Conservation (phyloP, 1,140 invertebrate genomes). For the Sinonovacula constricta region DNA sequence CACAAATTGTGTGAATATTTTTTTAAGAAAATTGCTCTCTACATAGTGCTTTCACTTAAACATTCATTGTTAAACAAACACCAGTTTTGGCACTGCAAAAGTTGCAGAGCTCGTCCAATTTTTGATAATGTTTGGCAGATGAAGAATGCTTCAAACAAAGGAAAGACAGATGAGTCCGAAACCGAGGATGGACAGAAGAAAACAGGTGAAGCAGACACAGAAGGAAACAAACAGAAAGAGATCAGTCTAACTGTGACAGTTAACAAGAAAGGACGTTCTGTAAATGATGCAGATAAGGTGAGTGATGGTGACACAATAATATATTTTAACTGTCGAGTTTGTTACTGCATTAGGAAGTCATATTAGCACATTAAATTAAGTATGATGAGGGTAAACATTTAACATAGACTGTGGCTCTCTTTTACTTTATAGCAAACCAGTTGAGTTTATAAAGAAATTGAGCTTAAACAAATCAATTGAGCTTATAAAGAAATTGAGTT, state of each 20-base stretch:
- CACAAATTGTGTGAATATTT: too few relatives aligned
- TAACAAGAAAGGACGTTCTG: constrained; percentile 51
- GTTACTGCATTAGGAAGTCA: background rate
- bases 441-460: background rate
- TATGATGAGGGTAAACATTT: too few relatives aligned
- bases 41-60: too few relatives aligned
- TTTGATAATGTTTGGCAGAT: too few relatives aligned
- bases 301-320: background rate
- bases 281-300: constrained; percentile 46
- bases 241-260: constrained; percentile 44
- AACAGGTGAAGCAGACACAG: background rate
- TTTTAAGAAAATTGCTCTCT: too few relatives aligned
- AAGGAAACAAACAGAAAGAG: constrained; percentile 5
- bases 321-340: background rate
- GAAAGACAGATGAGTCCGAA: too few relatives aligned
- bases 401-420: background rate
- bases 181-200: constrained; percentile 2
- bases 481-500: too few relatives aligned
- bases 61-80: too few relatives aligned
- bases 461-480: too few relatives aligned
- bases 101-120: too few relatives aligned
- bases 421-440: background rate
- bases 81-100: too few relatives aligned
- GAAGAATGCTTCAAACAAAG: too few relatives aligned
- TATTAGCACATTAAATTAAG: background rate